These are phyloP conservation scores for Lepus oiostolus DNA, from an alignment of 2,797 vertebrate species.

Conservation along the genomic window DNA sequence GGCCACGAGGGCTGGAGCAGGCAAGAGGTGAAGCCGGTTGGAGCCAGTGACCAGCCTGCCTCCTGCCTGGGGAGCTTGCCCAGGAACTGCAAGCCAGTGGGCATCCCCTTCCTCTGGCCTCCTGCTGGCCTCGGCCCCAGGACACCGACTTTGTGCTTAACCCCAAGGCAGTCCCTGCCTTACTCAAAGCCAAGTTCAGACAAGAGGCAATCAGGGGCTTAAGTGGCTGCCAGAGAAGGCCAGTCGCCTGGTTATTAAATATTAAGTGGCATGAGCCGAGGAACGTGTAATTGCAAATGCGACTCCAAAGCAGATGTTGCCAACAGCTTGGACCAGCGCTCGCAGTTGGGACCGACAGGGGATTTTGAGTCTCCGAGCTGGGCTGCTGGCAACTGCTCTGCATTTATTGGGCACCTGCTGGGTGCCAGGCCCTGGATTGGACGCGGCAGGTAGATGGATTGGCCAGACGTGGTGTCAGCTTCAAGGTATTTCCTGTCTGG, in stretches of 20 bases:
- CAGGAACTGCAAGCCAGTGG: not conserved
- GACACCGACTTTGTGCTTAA: slow-evolving; percentile 47
- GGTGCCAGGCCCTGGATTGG: not conserved
- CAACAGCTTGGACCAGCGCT: slow-evolving; percentile 67
- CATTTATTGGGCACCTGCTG: slow-evolving; percentile 56
- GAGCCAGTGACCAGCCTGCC: not conserved
- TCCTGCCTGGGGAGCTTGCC: not conserved
- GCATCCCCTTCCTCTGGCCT: not conserved
- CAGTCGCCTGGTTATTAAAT: slow-evolving; percentile 82
- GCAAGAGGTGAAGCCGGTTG: not conserved
- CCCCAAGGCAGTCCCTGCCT: slow-evolving; percentile 59
- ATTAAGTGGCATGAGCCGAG: slow-evolving; percentile 80
- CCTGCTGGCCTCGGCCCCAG: slow-evolving; percentile 15
- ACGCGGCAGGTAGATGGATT: not conserved
- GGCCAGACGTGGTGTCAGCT: not conserved
- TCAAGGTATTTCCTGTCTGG: not conserved
- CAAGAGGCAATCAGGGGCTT: slow-evolving; percentile 81
- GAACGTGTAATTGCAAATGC: slow-evolving; percentile 78
- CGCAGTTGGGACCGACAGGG: slow-evolving; percentile 58
- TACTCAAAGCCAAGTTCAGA: slow-evolving; percentile 78
- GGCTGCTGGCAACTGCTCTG: slow-evolving; percentile 53
- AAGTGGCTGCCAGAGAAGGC: slow-evolving; percentile 79
- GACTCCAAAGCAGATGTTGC: slow-evolving; percentile 79
- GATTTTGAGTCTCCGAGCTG: slow-evolving; percentile 64
- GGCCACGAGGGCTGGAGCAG: not conserved